Evolutionary conservation across 2,888 invertebrate species (phyloP).

Genomic region (Malacosoma neustria): DNA sequence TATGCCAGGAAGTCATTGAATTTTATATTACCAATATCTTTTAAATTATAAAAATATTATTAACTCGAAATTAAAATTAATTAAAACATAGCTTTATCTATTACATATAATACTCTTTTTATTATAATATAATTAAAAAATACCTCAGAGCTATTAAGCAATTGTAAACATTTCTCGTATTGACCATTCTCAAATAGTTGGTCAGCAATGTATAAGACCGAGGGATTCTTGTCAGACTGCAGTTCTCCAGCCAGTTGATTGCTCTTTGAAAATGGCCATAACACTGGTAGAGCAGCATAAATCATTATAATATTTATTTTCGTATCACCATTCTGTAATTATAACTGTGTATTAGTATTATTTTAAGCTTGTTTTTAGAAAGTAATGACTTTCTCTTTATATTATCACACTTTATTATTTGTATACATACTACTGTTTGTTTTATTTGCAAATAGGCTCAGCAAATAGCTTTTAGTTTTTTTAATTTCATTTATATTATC

Average conservation of each 20-base stretch:
- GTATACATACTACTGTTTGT: no score
- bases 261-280: slow-evolving; percentile 47
- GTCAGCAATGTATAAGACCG: slow-evolving; percentile 77
- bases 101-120: not conserved
- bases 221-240: slow-evolving; percentile 25
- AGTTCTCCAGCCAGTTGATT: slow-evolving; percentile 17
- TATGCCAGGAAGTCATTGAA: not conserved
- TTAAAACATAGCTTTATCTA: not conserved
- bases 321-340: no score
- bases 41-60: not conserved
- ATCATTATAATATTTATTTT: no score
- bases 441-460: no score
- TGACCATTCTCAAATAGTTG: slow-evolving; percentile 77
- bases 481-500: no score
- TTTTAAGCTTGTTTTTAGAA: no score
- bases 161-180: slow-evolving; percentile 78
- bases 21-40: not conserved
- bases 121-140: slow-evolving; percentile 8
- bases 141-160: slow-evolving; percentile 75
- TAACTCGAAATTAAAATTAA: not conserved
- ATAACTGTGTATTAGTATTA: no score
- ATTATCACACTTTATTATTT: no score
- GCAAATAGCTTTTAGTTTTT: no score
- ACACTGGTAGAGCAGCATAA: no score
- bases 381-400: no score